Base-by-base conservation (phyloP, 2,113 vertebrate species). In the Nannobrachium achirus region DNA sequence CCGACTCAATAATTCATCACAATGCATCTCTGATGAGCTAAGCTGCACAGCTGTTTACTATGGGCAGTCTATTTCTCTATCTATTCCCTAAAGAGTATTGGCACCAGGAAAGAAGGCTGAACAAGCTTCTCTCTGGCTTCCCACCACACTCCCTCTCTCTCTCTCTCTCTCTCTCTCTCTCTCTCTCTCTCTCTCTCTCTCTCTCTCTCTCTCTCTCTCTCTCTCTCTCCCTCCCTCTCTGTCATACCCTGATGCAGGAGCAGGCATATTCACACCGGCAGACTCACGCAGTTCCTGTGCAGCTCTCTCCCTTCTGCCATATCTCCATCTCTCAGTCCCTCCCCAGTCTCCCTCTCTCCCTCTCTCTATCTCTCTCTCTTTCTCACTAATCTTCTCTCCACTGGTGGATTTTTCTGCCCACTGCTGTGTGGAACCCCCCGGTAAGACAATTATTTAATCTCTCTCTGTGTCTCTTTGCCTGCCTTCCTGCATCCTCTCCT, bases 261-360 rank as follows among this genome's bases (percentile, higher is more conserved):
- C 85, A 79, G 80, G 83, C 75, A 66, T 66, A 52, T 86, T 79
- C 84, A 86, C 81, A 75, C 81, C 74, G 73, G 84, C 82, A 90
- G 84, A 87, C 50, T 71, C 81, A 68, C 68, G 75, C 73, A 78
- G 72, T 80, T 83, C 83, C 84, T 44, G 70, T 75, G 25, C 25
- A 63, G 78, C 55, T 44, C 85, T 75, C 79, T 81, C 58, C 59
- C 60, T 64, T 58, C 25, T 33, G 25, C 25, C 25, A 33, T 33
- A 16, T 66, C 76, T 81, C 75, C 80, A 76, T 66, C 85, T 84
- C 75, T 58, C 58, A 40, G 56, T 57, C 63, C 18, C 63, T 72
- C 25, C 25, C 25, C 25, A 33, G 25, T 33, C 1, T 33, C 69
- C 58, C 19, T n/a, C 15, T 55, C 63, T 5, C 39, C 7, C 52